These are phyloP conservation scores for Brachypodius melanocephalos DNA, from an alignment of 2,113 vertebrate genomes.

Conservation along the genomic window DNA sequence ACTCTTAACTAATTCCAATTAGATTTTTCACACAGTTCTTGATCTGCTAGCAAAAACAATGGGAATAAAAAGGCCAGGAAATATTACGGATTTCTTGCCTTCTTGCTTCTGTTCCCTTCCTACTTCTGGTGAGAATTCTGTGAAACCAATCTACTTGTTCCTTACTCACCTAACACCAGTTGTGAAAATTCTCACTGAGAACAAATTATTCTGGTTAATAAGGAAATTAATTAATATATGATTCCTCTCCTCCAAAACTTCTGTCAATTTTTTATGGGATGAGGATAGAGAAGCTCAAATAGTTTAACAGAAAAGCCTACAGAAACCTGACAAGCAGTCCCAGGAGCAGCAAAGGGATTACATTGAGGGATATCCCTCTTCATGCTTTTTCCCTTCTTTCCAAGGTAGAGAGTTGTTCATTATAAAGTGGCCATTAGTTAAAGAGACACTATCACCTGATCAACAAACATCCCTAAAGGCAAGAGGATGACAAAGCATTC, in stretches of 20 bases:
- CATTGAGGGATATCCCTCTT: not conserved
- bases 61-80: not conserved
- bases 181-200: not conserved
- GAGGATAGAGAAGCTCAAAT: not conserved
- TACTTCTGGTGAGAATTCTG: not conserved
- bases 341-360: not conserved
- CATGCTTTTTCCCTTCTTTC: not conserved
- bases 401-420: not conserved
- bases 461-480: not conserved
- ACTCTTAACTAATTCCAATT: not conserved
- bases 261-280: not conserved
- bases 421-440: not conserved
- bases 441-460: not conserved
- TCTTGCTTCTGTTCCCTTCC: not conserved
- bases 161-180: not conserved
- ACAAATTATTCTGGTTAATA: not conserved
- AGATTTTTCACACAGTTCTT: not conserved
- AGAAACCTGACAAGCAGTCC: not conserved
- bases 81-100: not conserved
- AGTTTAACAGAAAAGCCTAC: not conserved
- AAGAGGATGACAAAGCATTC: not conserved
- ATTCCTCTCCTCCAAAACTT: not conserved
- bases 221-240: not conserved
- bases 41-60: not conserved
- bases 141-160: not conserved